phyloP scores from a whole-genome alignment of 2,113 vertebrate species.

The Leucoraja erinaceus region DNA sequence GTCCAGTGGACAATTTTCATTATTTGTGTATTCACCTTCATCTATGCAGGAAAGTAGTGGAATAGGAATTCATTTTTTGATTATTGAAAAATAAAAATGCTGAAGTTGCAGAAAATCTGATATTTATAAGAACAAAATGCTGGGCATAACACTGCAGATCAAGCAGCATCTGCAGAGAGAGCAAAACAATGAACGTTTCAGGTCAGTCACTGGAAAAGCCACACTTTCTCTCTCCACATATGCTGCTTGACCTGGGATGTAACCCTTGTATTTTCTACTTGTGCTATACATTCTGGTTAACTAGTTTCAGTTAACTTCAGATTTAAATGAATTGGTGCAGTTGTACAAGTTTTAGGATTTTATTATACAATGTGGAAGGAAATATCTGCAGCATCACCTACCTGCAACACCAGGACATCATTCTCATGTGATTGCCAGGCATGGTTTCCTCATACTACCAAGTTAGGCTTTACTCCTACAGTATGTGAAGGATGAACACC shows the following conservation, averaged over 20 bases:
- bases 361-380: neutral
- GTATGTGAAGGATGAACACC: neutral
- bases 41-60: neutral
- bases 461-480: neutral
- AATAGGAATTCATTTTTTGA: no score
- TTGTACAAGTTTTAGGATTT: neutral
- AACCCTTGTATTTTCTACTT: no score
- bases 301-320: neutral
- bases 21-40: neutral
- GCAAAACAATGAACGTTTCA: no score
- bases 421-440: neutral
- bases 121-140: no score
- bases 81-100: no score
- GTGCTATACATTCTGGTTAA: no score
- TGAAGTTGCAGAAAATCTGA: no score
- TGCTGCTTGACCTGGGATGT: no score
- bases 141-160: no score
- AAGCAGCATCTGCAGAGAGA: no score
- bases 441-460: neutral
- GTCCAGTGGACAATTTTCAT: neutral
- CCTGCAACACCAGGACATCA: neutral
- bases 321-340: neutral
- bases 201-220: no score
- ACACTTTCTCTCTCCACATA: no score
- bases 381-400: constrained; percentile 27